These are phyloP conservation scores for Moxostoma hubbsi DNA, from an alignment of 2,797 vertebrate genomes.

Conservation along the genomic window DNA sequence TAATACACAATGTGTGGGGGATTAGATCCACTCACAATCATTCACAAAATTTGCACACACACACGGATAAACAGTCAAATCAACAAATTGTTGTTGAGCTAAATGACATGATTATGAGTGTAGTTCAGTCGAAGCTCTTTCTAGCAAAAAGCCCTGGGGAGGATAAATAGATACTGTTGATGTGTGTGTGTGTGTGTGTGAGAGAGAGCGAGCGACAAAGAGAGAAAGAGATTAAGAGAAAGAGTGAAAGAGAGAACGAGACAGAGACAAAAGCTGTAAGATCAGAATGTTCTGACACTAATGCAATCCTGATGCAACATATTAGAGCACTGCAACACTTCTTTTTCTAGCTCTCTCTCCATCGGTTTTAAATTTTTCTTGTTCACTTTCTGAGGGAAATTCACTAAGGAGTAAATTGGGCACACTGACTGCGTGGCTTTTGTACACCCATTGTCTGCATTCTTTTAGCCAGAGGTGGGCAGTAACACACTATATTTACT, in stretches of 20 bases:
- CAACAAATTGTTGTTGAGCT: slow-evolving; percentile 39
- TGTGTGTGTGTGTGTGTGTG: slow-evolving; percentile 1
- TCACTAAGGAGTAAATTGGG: no score
- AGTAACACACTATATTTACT: no score
- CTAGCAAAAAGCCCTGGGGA: slow-evolving; percentile 39
- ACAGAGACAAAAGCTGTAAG: slow-evolving; percentile 13
- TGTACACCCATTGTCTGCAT: no score
- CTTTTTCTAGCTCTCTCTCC: no score
- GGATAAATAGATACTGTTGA: slow-evolving; percentile 36
- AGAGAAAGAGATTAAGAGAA: slow-evolving; percentile 11
- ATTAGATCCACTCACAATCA: slow-evolving; percentile 1
- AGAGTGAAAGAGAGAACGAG: slow-evolving; percentile 21
- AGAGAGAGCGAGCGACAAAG: background rate
- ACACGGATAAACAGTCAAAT: slow-evolving; percentile 1
- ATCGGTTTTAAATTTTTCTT: no score
- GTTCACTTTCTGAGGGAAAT: no score
- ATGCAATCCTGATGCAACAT: slow-evolving; percentile 53
- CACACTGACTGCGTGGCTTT: no score
- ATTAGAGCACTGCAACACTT: slow-evolving; percentile 34
- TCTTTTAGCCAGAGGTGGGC: no score
- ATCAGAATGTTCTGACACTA: slow-evolving; percentile 34
- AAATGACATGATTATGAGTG: slow-evolving; percentile 44
- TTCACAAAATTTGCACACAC: slow-evolving; percentile 17
- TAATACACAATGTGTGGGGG: background rate
- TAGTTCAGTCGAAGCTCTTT: slow-evolving; percentile 51